Conservation (phyloP, 2,797 vertebrate genomes). For the Falco naumanni region DNA sequence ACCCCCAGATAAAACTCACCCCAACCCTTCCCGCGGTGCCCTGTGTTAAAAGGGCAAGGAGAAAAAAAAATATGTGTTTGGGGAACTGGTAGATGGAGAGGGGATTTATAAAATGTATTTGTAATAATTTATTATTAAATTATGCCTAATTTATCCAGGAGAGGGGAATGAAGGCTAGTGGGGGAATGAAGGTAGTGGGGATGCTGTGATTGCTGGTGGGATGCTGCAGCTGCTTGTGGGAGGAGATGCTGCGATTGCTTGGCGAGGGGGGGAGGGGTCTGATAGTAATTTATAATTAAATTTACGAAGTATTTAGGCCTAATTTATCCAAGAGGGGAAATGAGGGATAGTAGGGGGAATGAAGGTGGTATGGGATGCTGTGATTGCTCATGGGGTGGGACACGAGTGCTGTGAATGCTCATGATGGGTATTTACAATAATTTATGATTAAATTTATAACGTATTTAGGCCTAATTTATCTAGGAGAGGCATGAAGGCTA, state of each 20-base stretch:
- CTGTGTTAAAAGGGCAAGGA: slow-evolving; percentile 28
- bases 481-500: fast-evolving
- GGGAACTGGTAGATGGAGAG: background rate
- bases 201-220: background rate
- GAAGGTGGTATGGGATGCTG: background rate
- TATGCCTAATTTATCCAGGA: background rate
- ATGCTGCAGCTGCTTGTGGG: too few relatives aligned
- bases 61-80: fast-evolving
- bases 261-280: too few relatives aligned
- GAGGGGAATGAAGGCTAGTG: background rate
- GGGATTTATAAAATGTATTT: background rate
- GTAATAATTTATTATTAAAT: background rate
- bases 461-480: background rate
- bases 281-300: background rate
- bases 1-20: slow-evolving; percentile 86
- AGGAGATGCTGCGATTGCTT: background rate
- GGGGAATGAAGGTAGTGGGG: background rate
- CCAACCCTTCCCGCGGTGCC: slow-evolving; percentile 82
- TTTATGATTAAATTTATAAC: background rate
- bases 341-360: background rate
- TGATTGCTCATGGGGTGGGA: background rate
- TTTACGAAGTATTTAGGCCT: background rate
- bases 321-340: background rate
- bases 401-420: background rate
- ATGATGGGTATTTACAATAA: background rate